Evolutionary conservation across 1,140 invertebrate species (phyloP), one percentile per base, ranked within the genome.

Genomic region (Drosophila micromelanica): DNA sequence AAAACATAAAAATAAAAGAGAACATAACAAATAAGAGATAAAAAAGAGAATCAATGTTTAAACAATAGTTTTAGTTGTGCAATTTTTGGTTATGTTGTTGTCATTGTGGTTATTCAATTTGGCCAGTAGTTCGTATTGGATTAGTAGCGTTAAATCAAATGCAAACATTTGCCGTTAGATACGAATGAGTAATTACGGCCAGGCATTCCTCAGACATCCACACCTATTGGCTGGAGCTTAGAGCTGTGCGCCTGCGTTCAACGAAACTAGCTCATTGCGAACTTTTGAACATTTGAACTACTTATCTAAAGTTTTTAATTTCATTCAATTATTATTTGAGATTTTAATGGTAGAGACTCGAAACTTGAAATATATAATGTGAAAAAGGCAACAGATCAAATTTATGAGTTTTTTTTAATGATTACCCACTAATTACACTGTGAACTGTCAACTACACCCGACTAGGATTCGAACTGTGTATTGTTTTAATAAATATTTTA

Each of bases 21-120:
- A 90, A 90, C 76, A 85, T 89, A 89, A 90, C 77, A 90, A 82
- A 86, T 91, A 84, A 89, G 78, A 90, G 90, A 91, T 78, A 59
- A 78, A 78, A 78, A 90, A 55, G 89, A 91, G 77, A 89, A 89
- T 72, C 69, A 57, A 81, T 87, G 70, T 67, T 73, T 78, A 69
- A 77, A 85, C 79, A 80, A 79, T 77, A 49, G 82, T 86, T 78
- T 87, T 85, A 85, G 77, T 74, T 71, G 82, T 79, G 82, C 82
- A 68, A 60, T 84, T 73, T 65, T 73, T 65, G 30, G 43, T 32
- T 40, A 37, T 71, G 68, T 64, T 81, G 37, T 56, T 63, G 60
- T 70, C 55, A n/a, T n/a, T 17, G 17, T 17, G 45, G 56, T 68
- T 68, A 68, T 38, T 60, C 27, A 51, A 35, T 51, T 32, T 38